A percentile compares a stretch with the other conserved stretches of the same genome.
Conservation (phyloP, 2,113 vertebrate species). For the Piaya cayana region DNA sequence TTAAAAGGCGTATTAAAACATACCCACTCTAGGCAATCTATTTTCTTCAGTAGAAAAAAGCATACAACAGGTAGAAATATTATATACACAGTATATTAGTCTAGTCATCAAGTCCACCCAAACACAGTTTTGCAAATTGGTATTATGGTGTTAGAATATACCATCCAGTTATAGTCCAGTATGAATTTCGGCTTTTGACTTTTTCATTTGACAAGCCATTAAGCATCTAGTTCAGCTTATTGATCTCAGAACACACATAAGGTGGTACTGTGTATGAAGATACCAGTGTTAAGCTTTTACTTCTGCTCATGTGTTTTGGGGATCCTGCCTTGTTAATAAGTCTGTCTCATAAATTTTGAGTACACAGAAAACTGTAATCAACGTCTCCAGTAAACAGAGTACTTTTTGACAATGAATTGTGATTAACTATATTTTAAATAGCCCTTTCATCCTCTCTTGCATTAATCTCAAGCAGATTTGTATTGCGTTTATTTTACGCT, state of each 20-base stretch:
- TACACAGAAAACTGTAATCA: neutral
- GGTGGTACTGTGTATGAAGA: neutral
- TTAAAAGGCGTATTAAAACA: conserved; percentile 80
- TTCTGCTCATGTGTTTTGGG: neutral
- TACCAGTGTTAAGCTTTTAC: neutral
- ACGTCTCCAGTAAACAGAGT: neutral
- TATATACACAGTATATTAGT: conserved; percentile 76
- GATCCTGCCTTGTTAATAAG: neutral
- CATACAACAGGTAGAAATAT: conserved; percentile 40
- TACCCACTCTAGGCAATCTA: conserved; percentile 70
- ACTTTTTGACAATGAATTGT: neutral
- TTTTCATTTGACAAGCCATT: neutral
- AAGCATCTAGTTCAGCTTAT: neutral
- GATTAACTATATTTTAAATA: neutral
- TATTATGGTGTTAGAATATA: neutral
- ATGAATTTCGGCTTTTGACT: neutral
- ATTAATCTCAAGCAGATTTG: neutral
- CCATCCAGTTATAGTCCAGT: neutral
- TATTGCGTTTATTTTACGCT: neutral
- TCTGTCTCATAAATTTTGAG: neutral
- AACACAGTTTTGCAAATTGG: neutral
- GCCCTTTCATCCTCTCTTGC: neutral
- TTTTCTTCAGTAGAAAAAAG: conserved; percentile 73
- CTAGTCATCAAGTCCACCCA: neutral
- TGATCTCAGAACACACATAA: neutral